phyloP scores from a whole-genome alignment of 2,797 vertebrate species.

The Macropus fuliginosus region DNA sequence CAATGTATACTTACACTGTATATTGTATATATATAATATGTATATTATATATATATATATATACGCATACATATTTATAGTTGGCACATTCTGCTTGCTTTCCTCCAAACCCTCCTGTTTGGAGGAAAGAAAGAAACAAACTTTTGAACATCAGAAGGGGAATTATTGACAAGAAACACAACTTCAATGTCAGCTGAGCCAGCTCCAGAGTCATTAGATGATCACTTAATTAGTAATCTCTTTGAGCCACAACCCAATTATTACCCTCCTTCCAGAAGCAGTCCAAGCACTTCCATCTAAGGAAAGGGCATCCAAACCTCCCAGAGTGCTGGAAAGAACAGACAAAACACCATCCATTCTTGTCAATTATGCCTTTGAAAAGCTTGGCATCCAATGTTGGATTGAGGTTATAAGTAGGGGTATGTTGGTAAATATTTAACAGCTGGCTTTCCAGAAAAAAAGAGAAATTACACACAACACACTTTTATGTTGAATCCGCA shows the following conservation, averaged over 20 bases:
- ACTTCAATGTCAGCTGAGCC: constrained; percentile 65
- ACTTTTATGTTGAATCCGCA: background rate
- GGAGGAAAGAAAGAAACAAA: constrained; percentile 47
- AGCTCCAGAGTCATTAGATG: constrained; percentile 72
- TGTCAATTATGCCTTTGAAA: background rate
- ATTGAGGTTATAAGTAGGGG: background rate
- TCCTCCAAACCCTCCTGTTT: background rate
- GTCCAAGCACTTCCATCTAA: constrained; percentile 65
- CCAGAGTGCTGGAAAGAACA: background rate
- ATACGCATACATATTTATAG: background rate
- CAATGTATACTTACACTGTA: too few species aligned
- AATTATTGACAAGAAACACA: constrained; percentile 78
- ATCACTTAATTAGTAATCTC: constrained; percentile 80
- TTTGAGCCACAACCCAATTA: constrained; percentile 72
- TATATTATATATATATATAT: too few species aligned
- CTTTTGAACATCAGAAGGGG: constrained; percentile 72
- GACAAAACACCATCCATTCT: background rate
- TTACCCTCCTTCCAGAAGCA: constrained; percentile 70
- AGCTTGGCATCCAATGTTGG: background rate
- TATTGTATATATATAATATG: background rate
- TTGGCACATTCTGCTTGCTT: background rate
- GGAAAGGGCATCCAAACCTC: constrained; percentile 21
- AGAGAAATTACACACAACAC: background rate
- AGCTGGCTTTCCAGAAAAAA: background rate
- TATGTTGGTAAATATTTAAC: background rate